These are phyloP conservation scores for Actinostola sp. DNA, from an alignment of 92 coral and sea anemone genomes.

Conservation along the genomic window DNA sequence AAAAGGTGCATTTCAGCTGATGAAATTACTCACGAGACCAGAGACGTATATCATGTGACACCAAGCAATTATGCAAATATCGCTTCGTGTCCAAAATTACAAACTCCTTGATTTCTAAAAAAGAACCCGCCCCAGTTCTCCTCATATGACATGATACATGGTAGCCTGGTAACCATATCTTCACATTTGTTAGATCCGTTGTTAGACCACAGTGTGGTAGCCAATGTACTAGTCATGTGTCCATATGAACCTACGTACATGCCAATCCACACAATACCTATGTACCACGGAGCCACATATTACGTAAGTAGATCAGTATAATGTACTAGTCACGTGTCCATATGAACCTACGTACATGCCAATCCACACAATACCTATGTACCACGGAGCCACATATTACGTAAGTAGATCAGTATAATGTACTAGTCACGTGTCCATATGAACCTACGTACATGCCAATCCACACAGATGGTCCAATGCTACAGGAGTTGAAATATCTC, in stretches of 20 bases:
- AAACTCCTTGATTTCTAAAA: too few species aligned
- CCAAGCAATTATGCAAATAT: too few species aligned
- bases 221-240: conserved; percentile 22
- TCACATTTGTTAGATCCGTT: neutral
- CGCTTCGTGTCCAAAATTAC: too few species aligned
- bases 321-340: conserved; percentile 9
- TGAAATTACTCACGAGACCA: too few species aligned
- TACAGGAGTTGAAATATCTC: too few species aligned
- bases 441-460: conserved; percentile 20
- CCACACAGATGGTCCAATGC: too few species aligned
- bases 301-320: neutral
- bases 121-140: too few species aligned
- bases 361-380: neutral
- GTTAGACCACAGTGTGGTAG: conserved; percentile 27
- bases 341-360: conserved; percentile 28
- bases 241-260: conserved; percentile 24
- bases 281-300: neutral
- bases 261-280: neutral
- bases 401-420: neutral
- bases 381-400: neutral
- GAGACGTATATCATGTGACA: too few species aligned
- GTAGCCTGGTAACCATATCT: too few species aligned
- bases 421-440: conserved; percentile 23
- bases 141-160: too few species aligned
- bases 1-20: too few species aligned